phyloP scores from a whole-genome alignment of 2,113 vertebrate genomes.

The Glaucidium brasilianum region DNA sequence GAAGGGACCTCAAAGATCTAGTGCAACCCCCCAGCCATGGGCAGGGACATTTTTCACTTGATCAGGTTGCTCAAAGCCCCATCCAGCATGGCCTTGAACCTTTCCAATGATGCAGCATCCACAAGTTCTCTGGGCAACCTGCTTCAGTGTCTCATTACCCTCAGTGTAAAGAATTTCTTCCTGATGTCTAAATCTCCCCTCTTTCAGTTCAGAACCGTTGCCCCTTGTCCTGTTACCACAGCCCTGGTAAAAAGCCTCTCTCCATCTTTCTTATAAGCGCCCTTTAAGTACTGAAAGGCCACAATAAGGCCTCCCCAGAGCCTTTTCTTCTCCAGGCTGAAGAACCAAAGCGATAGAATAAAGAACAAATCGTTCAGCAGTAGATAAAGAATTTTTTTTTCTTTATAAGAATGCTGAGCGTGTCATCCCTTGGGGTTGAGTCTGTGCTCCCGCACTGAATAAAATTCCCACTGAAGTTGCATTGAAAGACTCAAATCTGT shows the following conservation, averaged over 20 bases:
- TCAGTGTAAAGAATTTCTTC: background rate
- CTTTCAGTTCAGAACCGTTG: background rate
- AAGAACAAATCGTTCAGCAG: background rate
- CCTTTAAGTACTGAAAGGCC: background rate
- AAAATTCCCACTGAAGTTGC: background rate
- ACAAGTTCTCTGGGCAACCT: background rate
- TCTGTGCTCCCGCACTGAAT: background rate
- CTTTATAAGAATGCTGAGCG: background rate
- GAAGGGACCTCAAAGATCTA: background rate
- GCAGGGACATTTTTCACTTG: background rate
- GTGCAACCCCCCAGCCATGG: background rate
- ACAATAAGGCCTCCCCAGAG: background rate
- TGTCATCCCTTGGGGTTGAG: background rate
- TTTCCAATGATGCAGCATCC: background rate
- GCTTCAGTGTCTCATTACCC: too few relatives aligned
- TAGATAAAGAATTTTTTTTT: background rate
- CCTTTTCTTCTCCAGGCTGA: background rate
- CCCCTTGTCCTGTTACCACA: background rate
- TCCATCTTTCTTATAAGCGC: background rate
- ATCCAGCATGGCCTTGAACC: background rate
- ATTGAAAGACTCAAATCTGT: background rate
- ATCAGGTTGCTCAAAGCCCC: background rate
- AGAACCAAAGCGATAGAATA: background rate
- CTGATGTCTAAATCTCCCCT: background rate
- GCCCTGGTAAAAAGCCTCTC: background rate